Evolutionary conservation across 2,113 vertebrate genomes (phyloP), one percentile per base, ranked within the genome.

Genomic region (Hepsetus odoe): DNA sequence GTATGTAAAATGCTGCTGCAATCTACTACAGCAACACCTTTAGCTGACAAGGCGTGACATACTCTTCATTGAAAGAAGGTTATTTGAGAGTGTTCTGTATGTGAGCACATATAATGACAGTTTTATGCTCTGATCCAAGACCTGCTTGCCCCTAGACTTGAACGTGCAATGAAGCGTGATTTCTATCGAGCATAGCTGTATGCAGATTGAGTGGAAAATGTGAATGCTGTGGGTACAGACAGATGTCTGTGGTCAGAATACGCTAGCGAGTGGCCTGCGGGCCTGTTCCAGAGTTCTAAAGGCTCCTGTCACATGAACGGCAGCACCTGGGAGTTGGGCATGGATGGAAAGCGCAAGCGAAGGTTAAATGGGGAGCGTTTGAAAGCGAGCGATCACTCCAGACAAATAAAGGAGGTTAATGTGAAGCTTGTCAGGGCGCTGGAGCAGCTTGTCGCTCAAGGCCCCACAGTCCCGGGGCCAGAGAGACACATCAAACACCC

Each of bases 291-390:
- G 76, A 89, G 85, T 88, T 91, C 89, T 91, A 88, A 90, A 91
- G 89, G 85, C 88, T 86, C 85, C 84, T 35, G 68, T 86, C 89
- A 87, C 86, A 89, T 88, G 74, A 84, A 61, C 82, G 74, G 77
- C 30, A 83, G 81, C 72, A 12, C 86, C 76, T 35, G 86, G 87
- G 89, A 90, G 82, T 0, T 56, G 51, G 85, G 32, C 32, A 78
- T 76, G 86, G 88, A 89, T 88, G 88, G 80, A 86, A 90, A 88
- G 89, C 90, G 86, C 79, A 88, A 91, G 59, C 86, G 87, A 90
- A 91, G 91, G 90, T 91, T 93, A 91, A 92, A 90, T 84, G n/a
- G 87, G 87, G 88, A 82, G 85, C 88, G 86, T 89, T 90, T 91
- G 85, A 91, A 90, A 91, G 89, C 83, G 82, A 87, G 87, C 81